phyloP scores from a whole-genome alignment of 2,113 vertebrate species.

The Galbula dea region DNA sequence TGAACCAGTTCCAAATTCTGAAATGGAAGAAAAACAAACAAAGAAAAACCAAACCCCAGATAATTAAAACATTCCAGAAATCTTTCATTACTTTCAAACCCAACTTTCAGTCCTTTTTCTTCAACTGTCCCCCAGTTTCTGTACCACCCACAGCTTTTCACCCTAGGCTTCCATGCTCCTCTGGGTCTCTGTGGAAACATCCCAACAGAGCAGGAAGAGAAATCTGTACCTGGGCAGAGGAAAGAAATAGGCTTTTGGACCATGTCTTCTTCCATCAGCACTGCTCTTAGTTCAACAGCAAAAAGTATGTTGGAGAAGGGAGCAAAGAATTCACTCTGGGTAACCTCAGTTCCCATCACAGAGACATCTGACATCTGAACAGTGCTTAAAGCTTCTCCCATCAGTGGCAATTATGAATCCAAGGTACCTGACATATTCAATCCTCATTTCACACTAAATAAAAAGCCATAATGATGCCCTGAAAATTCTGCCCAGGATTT shows the following conservation, averaged over 20 bases:
- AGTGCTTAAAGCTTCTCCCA: background rate
- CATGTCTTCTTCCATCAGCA: background rate
- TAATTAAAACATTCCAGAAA: background rate
- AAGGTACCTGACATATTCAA: background rate
- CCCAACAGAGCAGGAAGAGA: background rate
- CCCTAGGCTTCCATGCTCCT: background rate
- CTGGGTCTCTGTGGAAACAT: background rate
- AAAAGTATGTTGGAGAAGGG: background rate
- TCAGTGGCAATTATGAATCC: background rate
- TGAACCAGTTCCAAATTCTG: slow-evolving; percentile 56
- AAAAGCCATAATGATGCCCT: fast-evolving
- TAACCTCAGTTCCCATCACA: background rate
- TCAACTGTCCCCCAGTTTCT: background rate
- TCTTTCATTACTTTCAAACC: background rate
- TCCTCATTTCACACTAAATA: background rate
- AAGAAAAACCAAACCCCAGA: background rate
- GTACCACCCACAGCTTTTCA: background rate
- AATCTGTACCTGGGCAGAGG: background rate
- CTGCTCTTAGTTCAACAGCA: background rate
- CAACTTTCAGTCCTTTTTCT: background rate
- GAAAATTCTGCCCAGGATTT: background rate
- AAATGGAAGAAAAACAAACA: slow-evolving; percentile 15
- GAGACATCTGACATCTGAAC: background rate
- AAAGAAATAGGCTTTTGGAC: background rate
- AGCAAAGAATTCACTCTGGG: background rate